Evolutionary conservation across 1,140 invertebrate species (phyloP), one percentile per base, ranked within the genome.

Genomic region (Harpegnathos saltator): DNA sequence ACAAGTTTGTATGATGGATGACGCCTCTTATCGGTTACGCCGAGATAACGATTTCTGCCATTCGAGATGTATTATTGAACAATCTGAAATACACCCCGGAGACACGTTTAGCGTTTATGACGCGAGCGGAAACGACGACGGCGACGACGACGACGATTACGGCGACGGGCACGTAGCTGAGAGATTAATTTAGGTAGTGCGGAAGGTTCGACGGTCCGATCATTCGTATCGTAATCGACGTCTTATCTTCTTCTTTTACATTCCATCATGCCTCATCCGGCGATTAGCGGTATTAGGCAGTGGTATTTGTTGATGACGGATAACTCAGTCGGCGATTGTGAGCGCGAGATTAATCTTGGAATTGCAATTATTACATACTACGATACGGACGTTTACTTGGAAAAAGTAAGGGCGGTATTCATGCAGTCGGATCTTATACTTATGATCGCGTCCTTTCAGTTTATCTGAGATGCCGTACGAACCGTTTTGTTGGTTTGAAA

Each of bases 1-100:
- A 80, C 65, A 80, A 80, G 65, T 58, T 80, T 80, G 58, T 80
- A 69, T 80, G 65, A 80, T 59, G 54, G 14, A 80, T 80, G 65
- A 71, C n/a, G 38, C 12, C 19, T 50, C 33, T 84, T 71, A 75
- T 72, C 74, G 26, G 66, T 68, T 73, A 71, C 62, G 33, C 24
- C 65, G 38, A 69, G 52, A 80, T 69, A 80, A 26, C 65, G 65
- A 80, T 80, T 78, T 78, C 75, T 80, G 26, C 29, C 59, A 33
- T 80, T 29, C 54, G 24, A 80, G 69, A 71, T 71, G 33, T 80
- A 80, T 71, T 71, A 80, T 58, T 80, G 65, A 58, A 58, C 75
- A 80, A 80, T 80, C 75, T 66, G n/a, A 59, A 44, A 44, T 9
- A n/a, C 48, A 80, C 1, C 3, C 3, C n/a, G 65, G 69, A 29